phyloP scores from a whole-genome alignment of 2,113 vertebrate species.

The Entomyzon cyanotis region DNA sequence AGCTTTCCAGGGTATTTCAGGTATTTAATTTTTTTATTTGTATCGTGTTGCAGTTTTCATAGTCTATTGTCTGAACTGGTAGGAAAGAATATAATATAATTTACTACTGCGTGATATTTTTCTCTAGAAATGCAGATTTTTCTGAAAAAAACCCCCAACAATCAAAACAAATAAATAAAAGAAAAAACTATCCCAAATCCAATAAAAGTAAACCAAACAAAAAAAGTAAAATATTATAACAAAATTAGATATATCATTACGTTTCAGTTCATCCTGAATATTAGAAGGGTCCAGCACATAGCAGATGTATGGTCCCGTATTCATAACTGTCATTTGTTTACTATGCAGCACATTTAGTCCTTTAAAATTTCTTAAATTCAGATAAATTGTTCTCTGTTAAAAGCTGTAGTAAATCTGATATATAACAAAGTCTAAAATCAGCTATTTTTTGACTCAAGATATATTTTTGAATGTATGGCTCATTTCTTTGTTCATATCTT shows the following conservation, averaged over 20 bases:
- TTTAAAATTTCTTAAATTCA: background rate
- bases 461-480: background rate
- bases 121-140: background rate
- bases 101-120: background rate
- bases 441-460: background rate
- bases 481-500: background rate
- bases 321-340: background rate
- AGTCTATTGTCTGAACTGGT: background rate
- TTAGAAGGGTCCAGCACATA: background rate
- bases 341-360: background rate
- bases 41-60: background rate
- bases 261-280: background rate
- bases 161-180: background rate
- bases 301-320: background rate
- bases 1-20: background rate
- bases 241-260: background rate
- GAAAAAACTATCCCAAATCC: accelerated
- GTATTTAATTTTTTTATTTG: background rate
- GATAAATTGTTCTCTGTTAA: background rate
- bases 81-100: background rate
- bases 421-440: background rate
- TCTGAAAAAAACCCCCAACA: background rate
- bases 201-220: background rate
- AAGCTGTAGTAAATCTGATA: background rate
- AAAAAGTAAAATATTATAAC: background rate